Evolutionary conservation across 2,888 invertebrate genomes (phyloP).

Genomic region (Pristionchus maxplancki): DNA sequence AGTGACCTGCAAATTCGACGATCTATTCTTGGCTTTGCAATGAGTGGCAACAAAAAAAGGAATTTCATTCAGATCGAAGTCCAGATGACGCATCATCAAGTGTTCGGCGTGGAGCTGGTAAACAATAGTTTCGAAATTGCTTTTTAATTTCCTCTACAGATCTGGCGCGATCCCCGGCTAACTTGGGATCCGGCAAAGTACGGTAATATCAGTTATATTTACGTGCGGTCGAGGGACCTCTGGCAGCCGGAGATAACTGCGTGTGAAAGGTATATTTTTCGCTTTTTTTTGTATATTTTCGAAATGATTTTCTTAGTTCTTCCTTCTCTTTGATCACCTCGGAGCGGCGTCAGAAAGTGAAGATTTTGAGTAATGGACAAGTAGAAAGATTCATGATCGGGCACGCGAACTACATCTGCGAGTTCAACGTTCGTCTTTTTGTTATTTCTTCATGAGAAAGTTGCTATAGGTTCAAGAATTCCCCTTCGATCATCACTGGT

Average conservation of each 20-base stretch:
- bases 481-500: slow-evolving; percentile 43
- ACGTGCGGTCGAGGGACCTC: background rate
- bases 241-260: slow-evolving; percentile 25
- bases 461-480: slow-evolving; percentile 4
- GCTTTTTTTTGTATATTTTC: background rate
- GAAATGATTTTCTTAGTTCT: background rate
- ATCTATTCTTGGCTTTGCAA: too few relatives aligned
- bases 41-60: too few relatives aligned
- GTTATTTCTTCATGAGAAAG: background rate
- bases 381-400: background rate
- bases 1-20: too few relatives aligned
- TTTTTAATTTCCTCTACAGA: too few relatives aligned
- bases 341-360: background rate
- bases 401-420: slow-evolving; percentile 23
- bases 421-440: slow-evolving; percentile 6
- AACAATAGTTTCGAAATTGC: background rate
- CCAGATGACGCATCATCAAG: slow-evolving; percentile 34
- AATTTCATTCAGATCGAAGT: slow-evolving; percentile 40
- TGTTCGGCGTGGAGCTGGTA: background rate
- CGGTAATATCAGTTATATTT: background rate
- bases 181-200: background rate
- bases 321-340: background rate
- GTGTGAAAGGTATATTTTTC: slow-evolving; percentile 30
- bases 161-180: slow-evolving; percentile 21
- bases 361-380: background rate